Base-by-base conservation (phyloP, 1,140 invertebrate genomes). In the Telenomus remus region DNA sequence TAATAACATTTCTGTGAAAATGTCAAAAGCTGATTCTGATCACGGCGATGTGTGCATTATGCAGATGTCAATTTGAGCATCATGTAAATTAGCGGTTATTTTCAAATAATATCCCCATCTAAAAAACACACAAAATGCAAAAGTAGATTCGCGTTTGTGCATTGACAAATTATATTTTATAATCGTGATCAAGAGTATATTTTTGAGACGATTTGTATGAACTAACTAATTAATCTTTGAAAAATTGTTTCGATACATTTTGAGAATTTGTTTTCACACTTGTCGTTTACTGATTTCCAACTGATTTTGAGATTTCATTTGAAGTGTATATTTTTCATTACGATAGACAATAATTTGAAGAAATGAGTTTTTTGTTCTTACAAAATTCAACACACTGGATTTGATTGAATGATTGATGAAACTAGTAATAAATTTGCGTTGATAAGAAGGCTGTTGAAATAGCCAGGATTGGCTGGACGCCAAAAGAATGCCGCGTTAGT, bases 401-500 rank as follows among this genome's bases (percentile, higher is more conserved):
- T 59, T 60, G 48, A 60, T 65, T 54, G 34, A 54, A 54, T 70
- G 66, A 55, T 70, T 70, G 43, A 49, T 44, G n/a, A n/a, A 35
- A 54, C 47, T 61, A 61, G 56, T 7, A n/a, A 55, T 57, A 55
- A 60, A 61, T 37, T 60, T 60, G 55, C 19, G 55, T 65, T 49
- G 54, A 49, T 60, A 74, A 66, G 56, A 51, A 42, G 56, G 69
- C 46, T 66, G 51, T 57, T 39, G 57, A 68, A 72, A 66, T 65
- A 65, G 68, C 53, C 53, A 65, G 72, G 50, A 61, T 70, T 70
- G 66, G 66, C 66, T 34, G 10, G 14, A 56, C 66, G 66, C 66
- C 68, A 73, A n/a, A n/a, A 69, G 59, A 79, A 84, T 86, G 85
- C 82, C 82, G 83, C 80, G 81, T 84, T 86, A 84, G 85, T 80